Percentiles rank a stretch among this genome's conserved stretches.
Conservation (phyloP, 2,113 vertebrate genomes). For the Gavialis gangeticus region DNA sequence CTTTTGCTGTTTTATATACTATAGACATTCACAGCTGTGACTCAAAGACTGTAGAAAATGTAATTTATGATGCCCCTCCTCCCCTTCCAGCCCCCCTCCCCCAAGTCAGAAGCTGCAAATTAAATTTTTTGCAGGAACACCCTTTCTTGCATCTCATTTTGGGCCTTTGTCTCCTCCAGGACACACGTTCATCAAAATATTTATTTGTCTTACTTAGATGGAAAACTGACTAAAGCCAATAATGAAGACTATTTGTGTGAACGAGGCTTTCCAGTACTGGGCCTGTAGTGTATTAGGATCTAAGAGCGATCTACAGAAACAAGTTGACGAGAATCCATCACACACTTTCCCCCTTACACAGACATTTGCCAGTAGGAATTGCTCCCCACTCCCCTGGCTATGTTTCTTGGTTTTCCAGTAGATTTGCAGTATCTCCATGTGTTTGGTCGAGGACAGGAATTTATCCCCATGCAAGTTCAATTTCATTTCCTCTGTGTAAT, state of each 20-base stretch:
- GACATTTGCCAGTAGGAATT: not conserved
- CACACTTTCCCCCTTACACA: not conserved
- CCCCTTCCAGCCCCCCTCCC: too few relatives aligned
- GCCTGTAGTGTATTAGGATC: not conserved
- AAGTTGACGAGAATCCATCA: not conserved
- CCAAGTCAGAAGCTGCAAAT: not conserved
- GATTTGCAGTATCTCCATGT: rapidly evolving
- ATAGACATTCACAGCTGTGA: conserved; percentile 24
- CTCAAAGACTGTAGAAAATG: conserved; percentile 38
- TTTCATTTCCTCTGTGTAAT: not conserved
- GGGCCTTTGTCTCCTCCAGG: not conserved
- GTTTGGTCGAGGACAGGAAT: not conserved
- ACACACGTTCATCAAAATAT: not conserved
- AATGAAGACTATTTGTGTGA: not conserved
- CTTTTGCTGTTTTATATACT: conserved; percentile 51
- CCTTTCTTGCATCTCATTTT: conserved; percentile 35
- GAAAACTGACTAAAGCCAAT: not conserved
- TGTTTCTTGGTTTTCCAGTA: not conserved
- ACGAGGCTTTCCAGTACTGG: not conserved
- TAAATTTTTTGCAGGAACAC: not conserved
- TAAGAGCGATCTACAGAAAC: not conserved
- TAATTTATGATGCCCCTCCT: not conserved
- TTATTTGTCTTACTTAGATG: not conserved
- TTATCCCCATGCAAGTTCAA: not conserved
- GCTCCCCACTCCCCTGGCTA: not conserved